phyloP scores from a whole-genome alignment of 2,888 invertebrate species.

The Bedellia somnulentella region DNA sequence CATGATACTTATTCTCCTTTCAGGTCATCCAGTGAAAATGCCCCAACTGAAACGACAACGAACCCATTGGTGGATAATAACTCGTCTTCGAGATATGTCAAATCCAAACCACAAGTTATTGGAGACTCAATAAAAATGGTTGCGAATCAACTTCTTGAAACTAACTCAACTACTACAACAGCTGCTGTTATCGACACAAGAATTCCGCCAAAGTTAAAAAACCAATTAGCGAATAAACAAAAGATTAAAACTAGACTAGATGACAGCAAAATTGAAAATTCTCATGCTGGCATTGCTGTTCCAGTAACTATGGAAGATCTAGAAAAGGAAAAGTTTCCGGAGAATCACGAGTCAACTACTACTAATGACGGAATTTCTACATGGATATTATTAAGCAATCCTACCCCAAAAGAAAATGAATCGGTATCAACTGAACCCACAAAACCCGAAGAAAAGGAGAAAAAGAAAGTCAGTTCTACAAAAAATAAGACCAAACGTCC shows the following conservation, averaged over 20 bases:
- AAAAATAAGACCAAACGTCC: constrained; percentile 41
- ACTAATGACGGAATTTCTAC: constrained; percentile 72
- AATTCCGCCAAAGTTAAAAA: constrained; percentile 65
- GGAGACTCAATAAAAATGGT: constrained; percentile 63
- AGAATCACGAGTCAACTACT: constrained; percentile 42
- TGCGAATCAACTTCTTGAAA: constrained; percentile 56
- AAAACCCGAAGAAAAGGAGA: constrained; percentile 28
- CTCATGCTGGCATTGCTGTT: constrained; percentile 68
- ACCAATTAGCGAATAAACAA: constrained; percentile 42
- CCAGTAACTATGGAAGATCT: constrained; percentile 66
- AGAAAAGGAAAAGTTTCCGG: constrained; percentile 42
- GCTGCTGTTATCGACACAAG: constrained; percentile 59
- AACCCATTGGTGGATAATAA: too few species aligned
- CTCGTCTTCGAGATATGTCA: constrained; percentile 38
- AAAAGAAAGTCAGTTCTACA: constrained; percentile 25
- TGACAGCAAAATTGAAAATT: constrained; percentile 41
- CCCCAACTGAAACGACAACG: too few species aligned
- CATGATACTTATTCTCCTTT: too few species aligned
- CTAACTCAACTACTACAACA: constrained; percentile 25
- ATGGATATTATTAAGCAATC: constrained; percentile 70
- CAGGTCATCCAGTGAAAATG: too few species aligned
- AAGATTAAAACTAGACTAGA: constrained; percentile 36
- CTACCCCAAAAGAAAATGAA: constrained; percentile 26
- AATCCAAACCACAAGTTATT: constrained; percentile 38
- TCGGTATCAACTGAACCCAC: constrained; percentile 37